These are phyloP conservation scores for Thalassarche chlororhynchos DNA, from an alignment of 2,113 vertebrate genomes.

Conservation along the genomic window DNA sequence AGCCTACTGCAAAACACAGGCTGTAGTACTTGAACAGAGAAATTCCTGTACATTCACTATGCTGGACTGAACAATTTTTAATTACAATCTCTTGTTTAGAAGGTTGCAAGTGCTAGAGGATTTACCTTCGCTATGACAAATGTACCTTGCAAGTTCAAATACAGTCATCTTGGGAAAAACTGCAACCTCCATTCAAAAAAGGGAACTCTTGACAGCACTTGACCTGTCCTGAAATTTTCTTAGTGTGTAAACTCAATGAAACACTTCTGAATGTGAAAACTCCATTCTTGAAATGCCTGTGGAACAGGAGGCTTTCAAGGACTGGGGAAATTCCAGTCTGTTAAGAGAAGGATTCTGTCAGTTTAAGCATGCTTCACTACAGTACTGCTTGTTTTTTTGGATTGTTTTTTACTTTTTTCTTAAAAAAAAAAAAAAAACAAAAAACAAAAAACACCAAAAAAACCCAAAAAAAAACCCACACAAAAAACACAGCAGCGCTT, in stretches of 20 bases:
- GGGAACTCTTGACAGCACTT: background rate
- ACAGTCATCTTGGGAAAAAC: background rate
- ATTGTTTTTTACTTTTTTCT: background rate
- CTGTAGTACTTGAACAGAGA: background rate
- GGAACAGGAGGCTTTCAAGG: background rate
- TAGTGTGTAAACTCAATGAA: background rate
- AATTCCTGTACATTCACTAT: background rate
- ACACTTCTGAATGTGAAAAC: background rate
- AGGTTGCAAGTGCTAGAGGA: background rate
- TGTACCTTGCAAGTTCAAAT: background rate
- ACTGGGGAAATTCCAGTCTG: background rate
- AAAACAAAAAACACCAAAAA: background rate
- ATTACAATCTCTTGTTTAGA: background rate
- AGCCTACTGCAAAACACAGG: background rate
- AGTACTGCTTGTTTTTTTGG: background rate
- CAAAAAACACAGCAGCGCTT: background rate
- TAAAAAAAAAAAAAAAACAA: background rate
- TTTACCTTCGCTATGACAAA: background rate
- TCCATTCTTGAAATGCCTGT: background rate
- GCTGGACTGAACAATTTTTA: background rate
- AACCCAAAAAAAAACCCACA: background rate
- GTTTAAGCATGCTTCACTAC: background rate
- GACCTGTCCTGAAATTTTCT: background rate
- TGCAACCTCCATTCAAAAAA: background rate
- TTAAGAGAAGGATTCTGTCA: background rate